Percentiles rank a stretch among this genome's conserved stretches.
Conservation (phyloP, 2,113 vertebrate genomes). For the Dipodomys stephensi region DNA sequence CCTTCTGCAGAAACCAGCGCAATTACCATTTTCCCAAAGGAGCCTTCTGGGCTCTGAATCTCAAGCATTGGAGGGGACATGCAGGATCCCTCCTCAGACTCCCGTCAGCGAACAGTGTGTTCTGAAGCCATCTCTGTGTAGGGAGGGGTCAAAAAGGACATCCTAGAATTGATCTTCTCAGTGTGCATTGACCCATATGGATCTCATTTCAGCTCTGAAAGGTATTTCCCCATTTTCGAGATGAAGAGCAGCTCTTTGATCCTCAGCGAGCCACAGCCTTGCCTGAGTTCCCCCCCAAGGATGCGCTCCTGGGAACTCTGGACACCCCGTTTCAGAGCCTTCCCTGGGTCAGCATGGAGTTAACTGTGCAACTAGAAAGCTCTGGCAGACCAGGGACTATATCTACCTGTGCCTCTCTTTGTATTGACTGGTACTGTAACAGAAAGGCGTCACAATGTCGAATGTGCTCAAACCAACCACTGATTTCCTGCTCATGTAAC, state of each 20-base stretch:
- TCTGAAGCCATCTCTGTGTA: background rate
- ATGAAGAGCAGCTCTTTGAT: background rate
- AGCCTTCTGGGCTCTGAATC: background rate
- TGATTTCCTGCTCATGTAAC: background rate
- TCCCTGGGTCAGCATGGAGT: background rate
- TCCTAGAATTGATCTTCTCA: background rate
- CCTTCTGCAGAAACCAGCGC: fast-evolving
- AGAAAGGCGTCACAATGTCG: fast-evolving
- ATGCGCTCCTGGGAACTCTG: background rate
- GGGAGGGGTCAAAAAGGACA: background rate
- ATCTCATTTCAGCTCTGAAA: background rate
- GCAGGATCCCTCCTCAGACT: background rate
- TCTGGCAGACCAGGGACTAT: background rate
- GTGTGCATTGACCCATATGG: background rate
- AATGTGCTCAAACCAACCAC: background rate
- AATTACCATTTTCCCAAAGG: background rate
- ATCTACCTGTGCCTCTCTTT: background rate
- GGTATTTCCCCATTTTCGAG: background rate
- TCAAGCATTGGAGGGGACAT: fast-evolving
- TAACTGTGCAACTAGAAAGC: background rate
- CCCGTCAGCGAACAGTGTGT: background rate
- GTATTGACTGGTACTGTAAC: background rate
- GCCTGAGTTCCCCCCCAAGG: background rate
- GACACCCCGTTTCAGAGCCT: background rate
- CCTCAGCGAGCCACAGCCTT: fast-evolving